phyloP scores from a whole-genome alignment of 92 coral and sea anemone species.

The Heteractis magnifica region DNA sequence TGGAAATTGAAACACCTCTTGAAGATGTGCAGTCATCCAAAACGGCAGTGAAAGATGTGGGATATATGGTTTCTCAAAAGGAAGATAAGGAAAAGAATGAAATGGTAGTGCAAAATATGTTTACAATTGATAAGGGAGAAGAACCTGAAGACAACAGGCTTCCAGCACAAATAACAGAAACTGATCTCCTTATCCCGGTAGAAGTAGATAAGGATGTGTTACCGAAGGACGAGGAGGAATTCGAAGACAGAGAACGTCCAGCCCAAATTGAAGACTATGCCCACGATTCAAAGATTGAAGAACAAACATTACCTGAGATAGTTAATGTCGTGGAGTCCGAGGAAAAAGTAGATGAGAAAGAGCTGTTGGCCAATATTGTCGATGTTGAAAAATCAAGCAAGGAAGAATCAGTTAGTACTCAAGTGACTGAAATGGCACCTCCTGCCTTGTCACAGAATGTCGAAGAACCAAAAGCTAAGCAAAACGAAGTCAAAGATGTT shows the following conservation, averaged over 20 bases:
- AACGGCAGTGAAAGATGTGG: not conserved
- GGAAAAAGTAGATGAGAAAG: not conserved
- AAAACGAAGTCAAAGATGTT: not conserved
- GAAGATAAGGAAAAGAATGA: not conserved
- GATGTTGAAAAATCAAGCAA: not conserved
- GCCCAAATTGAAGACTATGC: not conserved
- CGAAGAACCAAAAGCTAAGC: not conserved
- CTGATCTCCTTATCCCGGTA: not conserved
- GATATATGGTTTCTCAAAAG: not conserved
- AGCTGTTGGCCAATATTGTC: not conserved
- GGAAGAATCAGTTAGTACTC: conserved; percentile 6
- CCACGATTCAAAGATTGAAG: not conserved
- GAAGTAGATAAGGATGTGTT: not conserved
- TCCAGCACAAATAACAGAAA: not conserved
- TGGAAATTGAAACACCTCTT: not conserved
- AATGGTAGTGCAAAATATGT: not conserved
- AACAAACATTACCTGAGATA: not conserved
- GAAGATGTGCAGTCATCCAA: not conserved
- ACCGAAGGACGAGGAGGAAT: not conserved
- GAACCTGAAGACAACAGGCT: not conserved
- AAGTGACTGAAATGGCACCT: not conserved
- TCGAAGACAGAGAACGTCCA: not conserved
- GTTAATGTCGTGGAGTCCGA: not conserved
- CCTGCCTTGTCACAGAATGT: not conserved
- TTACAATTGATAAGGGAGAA: not conserved